A percentile compares a stretch with the other conserved stretches of the same genome.
Conservation (phyloP, 2,113 vertebrate genomes). For the Pelmatolapia mariae region DNA sequence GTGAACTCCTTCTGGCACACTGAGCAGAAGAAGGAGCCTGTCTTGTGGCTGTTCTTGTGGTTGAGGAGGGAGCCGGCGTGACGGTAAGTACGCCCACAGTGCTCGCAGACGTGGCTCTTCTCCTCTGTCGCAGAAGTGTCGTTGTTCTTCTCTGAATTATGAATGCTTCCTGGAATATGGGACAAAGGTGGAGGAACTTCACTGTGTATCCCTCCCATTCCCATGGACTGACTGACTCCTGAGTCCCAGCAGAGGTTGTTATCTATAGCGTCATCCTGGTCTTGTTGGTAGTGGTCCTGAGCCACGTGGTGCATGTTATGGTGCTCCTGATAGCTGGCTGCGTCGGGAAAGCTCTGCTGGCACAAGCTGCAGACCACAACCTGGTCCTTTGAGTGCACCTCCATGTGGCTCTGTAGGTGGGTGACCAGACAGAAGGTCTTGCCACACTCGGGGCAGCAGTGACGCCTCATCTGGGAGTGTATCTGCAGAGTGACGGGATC, state of each 20-base stretch:
- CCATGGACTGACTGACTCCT: conserved; percentile 49
- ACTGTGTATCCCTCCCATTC: conserved; percentile 35
- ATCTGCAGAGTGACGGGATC: conserved; percentile 73
- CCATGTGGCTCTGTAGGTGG: conserved; percentile 76
- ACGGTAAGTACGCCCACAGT: conserved; percentile 74
- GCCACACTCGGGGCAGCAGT: conserved; percentile 77
- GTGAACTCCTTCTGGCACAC: conserved; percentile 76
- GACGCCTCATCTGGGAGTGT: conserved; percentile 75
- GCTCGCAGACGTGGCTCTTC: conserved; percentile 74
- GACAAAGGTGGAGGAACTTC: conserved; percentile 46
- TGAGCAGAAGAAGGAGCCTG: conserved; percentile 69
- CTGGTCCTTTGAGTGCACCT: conserved; percentile 67
- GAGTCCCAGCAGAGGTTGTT: conserved; percentile 46
- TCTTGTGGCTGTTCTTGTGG: conserved; percentile 80
- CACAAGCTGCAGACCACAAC: conserved; percentile 73
- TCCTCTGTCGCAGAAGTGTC: conserved; percentile 9
- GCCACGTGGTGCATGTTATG: conserved; percentile 62
- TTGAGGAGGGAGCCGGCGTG: conserved; percentile 75
- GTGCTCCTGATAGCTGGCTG: conserved; percentile 73
- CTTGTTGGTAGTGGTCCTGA: conserved; percentile 27
- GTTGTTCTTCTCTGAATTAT: conserved; percentile 9
- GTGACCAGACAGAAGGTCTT: conserved; percentile 75
- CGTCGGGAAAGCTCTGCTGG: conserved; percentile 75
- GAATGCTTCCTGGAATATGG: conserved; percentile 17
- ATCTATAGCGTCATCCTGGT: neutral